These are phyloP conservation scores for Caenorhabditis japonica DNA, from an alignment of 2,888 invertebrate genomes.

Conservation along the genomic window DNA sequence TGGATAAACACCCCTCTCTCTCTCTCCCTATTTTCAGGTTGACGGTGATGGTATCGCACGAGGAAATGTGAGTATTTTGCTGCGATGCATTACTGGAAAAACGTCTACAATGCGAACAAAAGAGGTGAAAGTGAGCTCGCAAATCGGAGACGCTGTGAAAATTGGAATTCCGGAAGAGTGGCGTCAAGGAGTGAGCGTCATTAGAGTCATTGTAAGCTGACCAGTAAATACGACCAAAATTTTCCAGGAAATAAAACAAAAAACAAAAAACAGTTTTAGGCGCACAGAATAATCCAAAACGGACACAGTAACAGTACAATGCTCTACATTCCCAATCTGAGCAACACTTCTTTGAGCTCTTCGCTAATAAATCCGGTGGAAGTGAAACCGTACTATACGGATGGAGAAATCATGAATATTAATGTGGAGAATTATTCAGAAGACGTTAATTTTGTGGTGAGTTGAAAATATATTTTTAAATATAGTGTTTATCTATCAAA, in stretches of 20 bases:
- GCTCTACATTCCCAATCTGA: constrained; percentile 45
- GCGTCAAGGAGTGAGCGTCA: constrained; percentile 30
- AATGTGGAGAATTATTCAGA: constrained; percentile 7
- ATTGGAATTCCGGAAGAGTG: constrained; percentile 48
- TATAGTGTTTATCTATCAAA: no score
- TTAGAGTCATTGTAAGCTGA: constrained; percentile 37
- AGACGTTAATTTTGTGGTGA: constrained; percentile 38
- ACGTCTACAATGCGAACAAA: constrained; percentile 25
- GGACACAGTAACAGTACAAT: constrained; percentile 38
- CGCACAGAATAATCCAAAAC: constrained; percentile 27
- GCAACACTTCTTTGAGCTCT: constrained; percentile 15
- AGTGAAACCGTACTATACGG: constrained; percentile 24
- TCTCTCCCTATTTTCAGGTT: no score
- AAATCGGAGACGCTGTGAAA: constrained; percentile 40
- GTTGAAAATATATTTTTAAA: no score
- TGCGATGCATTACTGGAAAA: constrained; percentile 28
- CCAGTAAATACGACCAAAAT: background rate
- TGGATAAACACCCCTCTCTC: no score
- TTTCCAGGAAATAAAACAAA: no score
- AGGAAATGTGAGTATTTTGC: constrained; percentile 36
- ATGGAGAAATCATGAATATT: constrained; percentile 35
- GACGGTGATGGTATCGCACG: constrained; percentile 42
- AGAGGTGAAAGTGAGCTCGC: constrained; percentile 37
- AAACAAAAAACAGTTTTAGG: constrained; percentile 18
- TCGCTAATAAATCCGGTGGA: constrained; percentile 27